Base-by-base conservation (phyloP, 2,888 invertebrate genomes). In the Harpagoxenus sublaevis region DNA sequence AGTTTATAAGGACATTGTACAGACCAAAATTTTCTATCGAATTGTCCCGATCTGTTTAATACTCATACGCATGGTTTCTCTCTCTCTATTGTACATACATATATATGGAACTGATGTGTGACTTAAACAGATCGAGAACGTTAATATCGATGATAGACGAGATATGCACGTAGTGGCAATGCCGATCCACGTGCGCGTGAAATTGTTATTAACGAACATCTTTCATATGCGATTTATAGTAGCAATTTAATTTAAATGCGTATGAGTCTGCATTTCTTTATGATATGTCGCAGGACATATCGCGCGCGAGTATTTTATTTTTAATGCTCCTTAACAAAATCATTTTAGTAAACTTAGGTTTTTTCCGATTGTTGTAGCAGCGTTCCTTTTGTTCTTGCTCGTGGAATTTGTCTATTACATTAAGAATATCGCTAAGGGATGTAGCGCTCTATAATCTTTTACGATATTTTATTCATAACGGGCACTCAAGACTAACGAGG, bases 221-320 rank as follows among this genome's bases (percentile, higher is more conserved):
- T 23, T 83, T 82, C 51, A 63, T 57, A 68, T 39, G 35, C 77
- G 71, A 78, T 68, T 77, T 77, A 53, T 39, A 71, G 42, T 73
- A 39, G 9, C 23, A 18, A 73, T 78, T 73, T 63, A 78, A 62
- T 83, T 84, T 85, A 84, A 86, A 70, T 57, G 86, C 74, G 78
- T 85, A 89, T 88, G 85, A 89, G 87, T 90, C 89, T 92, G 92
- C 91, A 93, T 92, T 93, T 93, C 83, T 88, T 79, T 74, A 89
- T 87, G 90, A 77, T 88, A 90, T 86, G 87, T 85, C 84, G 51
- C 66, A n/a, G 77, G 65, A 85, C 85, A 83, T 92, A 90, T 89
- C 86, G 87, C 88, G 55, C 70, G 82, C 68, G 60, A 39, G 45
- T 79, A 79, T 82, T 66, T 87, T 48, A 35, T 84, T 87, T 90